These are phyloP conservation scores for Sphyrna mokarran DNA, from an alignment of 2,113 vertebrate genomes.

Conservation along the genomic window DNA sequence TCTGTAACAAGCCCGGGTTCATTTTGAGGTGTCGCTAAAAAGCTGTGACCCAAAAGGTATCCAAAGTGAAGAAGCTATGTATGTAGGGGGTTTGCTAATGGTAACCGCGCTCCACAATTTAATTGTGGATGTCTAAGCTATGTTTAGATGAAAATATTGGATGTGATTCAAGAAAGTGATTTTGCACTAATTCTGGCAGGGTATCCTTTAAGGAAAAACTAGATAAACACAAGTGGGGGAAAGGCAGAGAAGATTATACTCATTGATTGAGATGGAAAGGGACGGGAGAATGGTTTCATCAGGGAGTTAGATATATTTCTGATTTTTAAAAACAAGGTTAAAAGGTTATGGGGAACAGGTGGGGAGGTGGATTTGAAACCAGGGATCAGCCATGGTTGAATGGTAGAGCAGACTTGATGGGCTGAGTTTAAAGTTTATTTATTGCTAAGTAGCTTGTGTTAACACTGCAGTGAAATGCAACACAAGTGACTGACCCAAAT, in stretches of 20 bases:
- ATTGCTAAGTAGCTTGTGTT: too few species aligned
- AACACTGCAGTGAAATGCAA: too few species aligned
- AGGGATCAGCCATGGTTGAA: too few species aligned
- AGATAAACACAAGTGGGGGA: background rate
- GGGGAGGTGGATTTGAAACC: too few species aligned
- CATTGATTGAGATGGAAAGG: background rate
- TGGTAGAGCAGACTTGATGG: too few species aligned
- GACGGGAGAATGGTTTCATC: background rate
- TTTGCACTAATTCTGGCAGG: background rate
- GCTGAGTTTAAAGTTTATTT: too few species aligned
- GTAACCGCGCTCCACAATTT: background rate
- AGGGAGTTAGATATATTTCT: too few species aligned
- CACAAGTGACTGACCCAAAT: too few species aligned
- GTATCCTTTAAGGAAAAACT: background rate
- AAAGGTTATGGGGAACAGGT: too few species aligned
- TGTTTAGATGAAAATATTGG: background rate
- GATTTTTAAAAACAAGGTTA: too few species aligned
- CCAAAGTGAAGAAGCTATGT: background rate
- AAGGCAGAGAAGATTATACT: background rate
- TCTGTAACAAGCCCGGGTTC: background rate
- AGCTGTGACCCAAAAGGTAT: background rate
- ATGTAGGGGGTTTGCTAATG: background rate
- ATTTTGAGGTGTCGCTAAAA: background rate
- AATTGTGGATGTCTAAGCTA: background rate
- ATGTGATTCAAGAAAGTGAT: background rate